Evolutionary conservation across 1,140 invertebrate species (phyloP).

Genomic region (Ephestia elutella): DNA sequence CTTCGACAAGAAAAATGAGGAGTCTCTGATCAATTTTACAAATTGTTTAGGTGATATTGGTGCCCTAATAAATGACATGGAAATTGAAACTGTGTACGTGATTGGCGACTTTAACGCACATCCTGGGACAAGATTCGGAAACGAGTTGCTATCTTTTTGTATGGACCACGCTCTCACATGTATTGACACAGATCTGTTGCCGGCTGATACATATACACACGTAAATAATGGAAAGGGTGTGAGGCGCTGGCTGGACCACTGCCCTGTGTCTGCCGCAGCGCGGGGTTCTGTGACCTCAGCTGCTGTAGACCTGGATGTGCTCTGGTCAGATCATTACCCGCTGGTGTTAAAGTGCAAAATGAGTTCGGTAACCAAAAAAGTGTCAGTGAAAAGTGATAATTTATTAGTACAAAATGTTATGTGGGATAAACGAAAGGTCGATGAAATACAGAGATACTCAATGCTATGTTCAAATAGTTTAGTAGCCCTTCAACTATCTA

Average conservation of each 20-base stretch:
- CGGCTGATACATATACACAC: not conserved
- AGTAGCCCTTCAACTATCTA: no score
- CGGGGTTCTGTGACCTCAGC: not conserved
- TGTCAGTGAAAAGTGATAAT: not conserved
- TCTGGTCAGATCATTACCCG: conserved; percentile 1
- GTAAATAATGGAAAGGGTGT: not conserved
- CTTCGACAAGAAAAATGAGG: not conserved
- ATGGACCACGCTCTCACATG: not conserved
- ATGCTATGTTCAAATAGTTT: no score
- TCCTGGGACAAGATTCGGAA: not conserved
- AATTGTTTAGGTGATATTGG: not conserved
- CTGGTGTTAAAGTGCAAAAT: not conserved
- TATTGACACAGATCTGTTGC: not conserved
- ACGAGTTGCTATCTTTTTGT: conserved; percentile 7
- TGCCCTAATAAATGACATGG: not conserved
- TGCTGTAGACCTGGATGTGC: not conserved
- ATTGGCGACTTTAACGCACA: conserved; percentile 16
- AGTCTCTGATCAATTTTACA: conserved; percentile 1
- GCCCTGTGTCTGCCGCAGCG: not conserved
- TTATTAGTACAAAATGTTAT: not conserved
- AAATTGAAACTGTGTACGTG: conserved; percentile 3
- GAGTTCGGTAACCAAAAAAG: not conserved
- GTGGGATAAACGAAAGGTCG: not conserved
- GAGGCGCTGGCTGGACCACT: conserved; percentile 8
- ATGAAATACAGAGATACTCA: no score